phyloP scores from a whole-genome alignment of 2,797 vertebrate species.

The Gymnothorax reevesii region DNA sequence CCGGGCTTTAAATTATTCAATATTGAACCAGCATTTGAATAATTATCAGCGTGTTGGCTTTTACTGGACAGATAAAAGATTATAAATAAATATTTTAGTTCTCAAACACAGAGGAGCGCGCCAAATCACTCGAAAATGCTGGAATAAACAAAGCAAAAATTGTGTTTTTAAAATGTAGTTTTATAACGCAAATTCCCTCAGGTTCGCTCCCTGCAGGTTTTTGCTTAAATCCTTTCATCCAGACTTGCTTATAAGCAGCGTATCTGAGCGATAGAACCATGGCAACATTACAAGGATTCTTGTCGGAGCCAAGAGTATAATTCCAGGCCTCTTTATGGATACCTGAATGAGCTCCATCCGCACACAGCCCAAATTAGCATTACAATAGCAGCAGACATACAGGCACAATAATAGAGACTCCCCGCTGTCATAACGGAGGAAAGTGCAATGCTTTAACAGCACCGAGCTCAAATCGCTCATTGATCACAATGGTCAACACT shows the following conservation, averaged over 20 bases:
- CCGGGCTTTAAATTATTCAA: not conserved
- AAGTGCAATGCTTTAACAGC: not conserved
- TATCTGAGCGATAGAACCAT: not conserved
- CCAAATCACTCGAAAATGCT: not conserved
- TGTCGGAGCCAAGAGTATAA: not conserved
- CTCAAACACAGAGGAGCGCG: not conserved
- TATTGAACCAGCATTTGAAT: not conserved
- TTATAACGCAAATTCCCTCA: not conserved
- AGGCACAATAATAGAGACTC: not conserved
- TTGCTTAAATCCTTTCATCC: not conserved
- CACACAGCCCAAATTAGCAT: slow-evolving; percentile 1
- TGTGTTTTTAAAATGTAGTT: not conserved
- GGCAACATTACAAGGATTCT: not conserved
- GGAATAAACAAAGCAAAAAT: not conserved
- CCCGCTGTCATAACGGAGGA: not conserved
- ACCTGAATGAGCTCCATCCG: not conserved
- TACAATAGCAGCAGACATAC: not conserved
- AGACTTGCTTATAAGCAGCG: not conserved
- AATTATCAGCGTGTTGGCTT: not conserved
- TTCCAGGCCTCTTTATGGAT: not conserved
- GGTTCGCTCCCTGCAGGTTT: not conserved
- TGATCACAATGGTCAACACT: not conserved
- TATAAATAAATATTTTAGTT: not conserved
- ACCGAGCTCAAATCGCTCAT: not conserved
- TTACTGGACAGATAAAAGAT: not conserved